Evolutionary conservation across 2,888 invertebrate species (phyloP).

Genomic region (Drosophila pegasa): DNA sequence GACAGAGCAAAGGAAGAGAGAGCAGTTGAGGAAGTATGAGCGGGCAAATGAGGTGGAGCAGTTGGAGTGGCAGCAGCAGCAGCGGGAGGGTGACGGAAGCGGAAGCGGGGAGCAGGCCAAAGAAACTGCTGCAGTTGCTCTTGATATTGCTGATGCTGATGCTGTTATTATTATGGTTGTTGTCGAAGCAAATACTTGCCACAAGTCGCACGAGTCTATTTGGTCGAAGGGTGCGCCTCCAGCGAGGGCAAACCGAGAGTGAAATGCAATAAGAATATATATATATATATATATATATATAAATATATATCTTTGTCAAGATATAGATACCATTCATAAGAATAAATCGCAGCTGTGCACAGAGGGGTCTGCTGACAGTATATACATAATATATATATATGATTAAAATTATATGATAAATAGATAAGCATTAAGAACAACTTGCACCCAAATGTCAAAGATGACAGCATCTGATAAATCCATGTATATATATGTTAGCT

Average conservation of each 20-base stretch:
- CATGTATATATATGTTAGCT: not conserved
- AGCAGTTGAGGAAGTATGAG: not conserved
- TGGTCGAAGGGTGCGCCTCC: slow-evolving; percentile 28
- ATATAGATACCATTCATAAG: slow-evolving; percentile 7
- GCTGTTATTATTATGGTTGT: slow-evolving; percentile 13
- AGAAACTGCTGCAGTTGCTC: slow-evolving; percentile 24
- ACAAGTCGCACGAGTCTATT: slow-evolving; percentile 63
- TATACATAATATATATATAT: slow-evolving; percentile 2
- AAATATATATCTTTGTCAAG: slow-evolving; percentile 5
- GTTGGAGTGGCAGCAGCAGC: not conserved
- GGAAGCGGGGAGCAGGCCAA: not conserved
- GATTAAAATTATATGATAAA: slow-evolving; percentile 31
- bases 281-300: slow-evolving; percentile 18
- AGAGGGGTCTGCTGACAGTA: slow-evolving; percentile 1
- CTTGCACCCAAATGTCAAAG: not conserved
- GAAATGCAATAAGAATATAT: too few species aligned
- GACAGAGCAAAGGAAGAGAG: not conserved
- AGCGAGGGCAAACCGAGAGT: slow-evolving; percentile 42
- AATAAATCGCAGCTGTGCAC: slow-evolving; percentile 36
- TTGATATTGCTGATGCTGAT: slow-evolving; percentile 27
- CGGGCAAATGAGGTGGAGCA: not conserved
- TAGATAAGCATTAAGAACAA: slow-evolving; percentile 34
- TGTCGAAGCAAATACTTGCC: slow-evolving; percentile 45
- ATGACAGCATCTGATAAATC: not conserved
- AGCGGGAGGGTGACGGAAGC: not conserved